Conservation (phyloP, 2,797 vertebrate species). For the Galagoides demidoff region DNA sequence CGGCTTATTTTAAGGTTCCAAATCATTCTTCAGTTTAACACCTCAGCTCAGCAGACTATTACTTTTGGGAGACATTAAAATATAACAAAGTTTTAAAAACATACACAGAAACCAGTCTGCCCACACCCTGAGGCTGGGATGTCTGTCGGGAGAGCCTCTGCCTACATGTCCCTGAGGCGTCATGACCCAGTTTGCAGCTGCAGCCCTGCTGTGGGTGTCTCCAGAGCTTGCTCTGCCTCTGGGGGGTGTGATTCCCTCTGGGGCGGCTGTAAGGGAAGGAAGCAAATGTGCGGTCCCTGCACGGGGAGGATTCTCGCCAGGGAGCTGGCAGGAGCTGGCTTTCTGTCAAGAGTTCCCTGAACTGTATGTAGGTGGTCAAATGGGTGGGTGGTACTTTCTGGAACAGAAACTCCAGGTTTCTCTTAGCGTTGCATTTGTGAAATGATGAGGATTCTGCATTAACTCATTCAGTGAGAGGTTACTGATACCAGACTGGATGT, state of each 20-base stretch:
- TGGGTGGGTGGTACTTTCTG: neutral
- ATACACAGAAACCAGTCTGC: neutral
- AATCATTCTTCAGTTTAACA: slow-evolving; percentile 16
- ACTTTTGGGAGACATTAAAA: neutral
- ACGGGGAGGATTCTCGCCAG: accelerated
- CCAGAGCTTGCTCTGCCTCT: neutral
- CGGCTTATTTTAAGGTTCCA: neutral
- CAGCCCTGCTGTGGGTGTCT: neutral
- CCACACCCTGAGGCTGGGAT: neutral
- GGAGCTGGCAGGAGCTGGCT: neutral
- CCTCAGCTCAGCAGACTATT: neutral
- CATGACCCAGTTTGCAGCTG: neutral
- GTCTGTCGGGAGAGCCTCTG: neutral
- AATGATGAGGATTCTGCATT: neutral
- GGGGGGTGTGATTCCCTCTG: neutral
- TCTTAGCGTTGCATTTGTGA: neutral
- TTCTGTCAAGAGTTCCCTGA: neutral
- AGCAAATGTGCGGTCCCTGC: neutral
- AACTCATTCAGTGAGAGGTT: neutral
- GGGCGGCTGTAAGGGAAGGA: neutral
- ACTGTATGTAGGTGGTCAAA: neutral
- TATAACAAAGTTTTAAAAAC: neutral
- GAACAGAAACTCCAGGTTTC: neutral
- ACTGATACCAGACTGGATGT: neutral
- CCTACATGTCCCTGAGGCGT: neutral